A percentile compares a stretch with the other conserved stretches of the same genome.
phyloP scores from a whole-genome alignment of 2,797 vertebrate genomes.

The Alca torda region DNA sequence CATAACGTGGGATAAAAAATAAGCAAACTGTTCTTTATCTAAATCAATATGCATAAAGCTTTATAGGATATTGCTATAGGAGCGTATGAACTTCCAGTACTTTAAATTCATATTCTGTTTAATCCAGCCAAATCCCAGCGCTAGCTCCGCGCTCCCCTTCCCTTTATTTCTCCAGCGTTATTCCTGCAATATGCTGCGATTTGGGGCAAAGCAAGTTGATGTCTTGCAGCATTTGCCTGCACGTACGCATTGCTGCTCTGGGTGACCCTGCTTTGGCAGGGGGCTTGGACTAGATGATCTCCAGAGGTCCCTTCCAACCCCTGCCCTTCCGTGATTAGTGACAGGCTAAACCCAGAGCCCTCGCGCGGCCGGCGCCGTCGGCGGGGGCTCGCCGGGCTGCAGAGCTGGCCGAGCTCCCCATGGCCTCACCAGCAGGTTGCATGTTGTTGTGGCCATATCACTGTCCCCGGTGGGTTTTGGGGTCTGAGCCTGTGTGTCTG shows the following conservation, averaged over 20 bases:
- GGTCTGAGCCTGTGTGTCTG: accelerated
- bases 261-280: too few relatives aligned
- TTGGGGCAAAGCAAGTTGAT: neutral
- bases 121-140: neutral
- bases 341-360: neutral
- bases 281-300: too few relatives aligned
- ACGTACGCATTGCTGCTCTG: too few relatives aligned
- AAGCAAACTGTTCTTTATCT: neutral
- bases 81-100: neutral
- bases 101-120: neutral
- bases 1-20: neutral
- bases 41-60: slow-evolving; percentile 9
- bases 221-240: neutral
- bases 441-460: accelerated
- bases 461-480: neutral
- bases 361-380: neutral
- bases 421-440: neutral
- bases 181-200: neutral
- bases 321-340: neutral
- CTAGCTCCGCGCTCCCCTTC: accelerated
- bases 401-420: neutral
- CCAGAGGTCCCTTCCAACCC: too few relatives aligned
- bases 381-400: neutral
- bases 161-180: neutral
- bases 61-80: neutral